Percentiles rank a stretch among this genome's conserved stretches.
Evolutionary conservation across 2,888 invertebrate genomes (phyloP).

Genomic region (Caenorhabditis sulstoni): DNA sequence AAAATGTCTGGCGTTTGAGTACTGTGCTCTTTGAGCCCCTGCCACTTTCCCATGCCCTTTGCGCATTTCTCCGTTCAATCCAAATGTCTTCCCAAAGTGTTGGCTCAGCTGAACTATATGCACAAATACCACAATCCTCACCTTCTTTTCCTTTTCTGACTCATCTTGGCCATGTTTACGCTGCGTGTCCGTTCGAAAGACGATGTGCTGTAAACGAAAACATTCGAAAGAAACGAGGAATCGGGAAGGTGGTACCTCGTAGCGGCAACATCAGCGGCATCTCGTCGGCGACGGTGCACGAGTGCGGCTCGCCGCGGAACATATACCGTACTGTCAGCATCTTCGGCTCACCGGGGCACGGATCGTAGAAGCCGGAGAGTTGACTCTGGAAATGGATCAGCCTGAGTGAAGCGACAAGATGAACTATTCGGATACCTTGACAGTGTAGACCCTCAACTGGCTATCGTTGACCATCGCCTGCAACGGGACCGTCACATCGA

Average conservation of each 20-base stretch:
- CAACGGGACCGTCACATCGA: conserved; percentile 93
- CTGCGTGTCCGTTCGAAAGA: conserved; percentile 27
- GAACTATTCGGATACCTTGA: conserved; percentile 65
- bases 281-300: conserved; percentile 88
- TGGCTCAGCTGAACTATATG: neutral
- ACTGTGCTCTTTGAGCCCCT: neutral
- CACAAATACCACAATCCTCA: conserved; percentile 15
- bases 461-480: conserved; percentile 95
- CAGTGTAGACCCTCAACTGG: conserved; percentile 83
- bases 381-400: conserved; percentile 87
- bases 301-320: conserved; percentile 88
- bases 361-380: conserved; percentile 96
- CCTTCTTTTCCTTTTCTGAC: conserved; percentile 11
- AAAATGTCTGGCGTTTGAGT: neutral
- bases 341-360: conserved; percentile 92
- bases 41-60: neutral
- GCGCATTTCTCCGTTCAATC: too few relatives aligned
- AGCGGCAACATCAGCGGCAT: conserved; percentile 89
- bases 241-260: conserved; percentile 83
- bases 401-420: neutral
- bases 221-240: conserved; percentile 67
- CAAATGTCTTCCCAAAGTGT: neutral
- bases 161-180: conserved; percentile 40
- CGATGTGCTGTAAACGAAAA: conserved; percentile 45
- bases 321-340: conserved; percentile 90